A percentile compares a stretch with the other conserved stretches of the same genome.
Conservation (phyloP, 2,797 vertebrate genomes). For the Meda fulgida region DNA sequence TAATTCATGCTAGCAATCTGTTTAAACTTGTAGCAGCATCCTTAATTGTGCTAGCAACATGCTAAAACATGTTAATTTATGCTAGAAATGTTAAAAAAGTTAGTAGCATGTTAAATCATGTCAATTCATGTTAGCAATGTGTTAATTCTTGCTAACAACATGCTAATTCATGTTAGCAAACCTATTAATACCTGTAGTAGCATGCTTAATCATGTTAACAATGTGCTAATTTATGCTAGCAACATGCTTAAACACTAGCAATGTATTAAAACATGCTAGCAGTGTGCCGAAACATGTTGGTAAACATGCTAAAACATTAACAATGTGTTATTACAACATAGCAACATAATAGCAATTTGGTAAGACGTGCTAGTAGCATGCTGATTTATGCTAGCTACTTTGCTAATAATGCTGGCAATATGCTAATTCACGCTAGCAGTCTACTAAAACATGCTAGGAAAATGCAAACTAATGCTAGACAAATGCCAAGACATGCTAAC, state of each 20-base stretch:
- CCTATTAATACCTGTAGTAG: no score
- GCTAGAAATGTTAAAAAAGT: no score
- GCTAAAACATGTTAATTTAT: neutral
- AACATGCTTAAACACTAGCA: neutral
- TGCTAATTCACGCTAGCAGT: neutral
- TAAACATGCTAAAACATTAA: neutral
- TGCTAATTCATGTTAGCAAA: no score
- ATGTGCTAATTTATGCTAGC: neutral
- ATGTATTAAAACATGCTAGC: neutral
- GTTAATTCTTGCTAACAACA: no score
- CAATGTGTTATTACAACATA: no score
- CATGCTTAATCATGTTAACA: neutral
- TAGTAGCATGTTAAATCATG: no score
- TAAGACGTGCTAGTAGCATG: neutral
- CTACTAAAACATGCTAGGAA: neutral
- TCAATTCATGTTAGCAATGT: no score
- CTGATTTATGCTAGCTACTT: neutral
- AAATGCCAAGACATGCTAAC: neutral
- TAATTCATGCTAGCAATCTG: neutral
- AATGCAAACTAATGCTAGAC: no score
- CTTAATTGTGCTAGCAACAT: neutral
- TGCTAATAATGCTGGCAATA: neutral
- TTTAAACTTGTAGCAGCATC: no score
- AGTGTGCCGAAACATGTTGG: neutral
- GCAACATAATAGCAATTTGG: no score